These are phyloP conservation scores for Nephrotoma guestfalica DNA, from an alignment of 2,888 invertebrate species.

Conservation along the genomic window DNA sequence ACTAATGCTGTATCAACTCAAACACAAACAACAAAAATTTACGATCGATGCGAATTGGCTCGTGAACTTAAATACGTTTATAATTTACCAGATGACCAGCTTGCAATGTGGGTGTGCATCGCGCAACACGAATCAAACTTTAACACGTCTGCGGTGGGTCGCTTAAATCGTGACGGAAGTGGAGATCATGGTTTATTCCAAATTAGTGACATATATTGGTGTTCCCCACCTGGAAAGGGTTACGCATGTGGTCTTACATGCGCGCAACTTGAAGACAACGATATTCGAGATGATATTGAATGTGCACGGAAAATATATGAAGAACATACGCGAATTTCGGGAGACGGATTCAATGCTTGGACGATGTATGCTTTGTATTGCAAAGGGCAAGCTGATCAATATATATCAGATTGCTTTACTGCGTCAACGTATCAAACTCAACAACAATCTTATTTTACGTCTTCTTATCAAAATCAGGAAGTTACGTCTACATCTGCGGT, in stretches of 20 bases:
- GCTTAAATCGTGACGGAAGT: constrained; percentile 37
- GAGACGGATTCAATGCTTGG: constrained; percentile 52
- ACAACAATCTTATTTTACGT: not conserved
- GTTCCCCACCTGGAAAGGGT: constrained; percentile 36
- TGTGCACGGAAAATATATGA: constrained; percentile 51
- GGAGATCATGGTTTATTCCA: constrained; percentile 60
- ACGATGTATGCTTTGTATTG: not conserved
- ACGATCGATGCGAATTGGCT: constrained; percentile 51
- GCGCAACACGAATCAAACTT: constrained; percentile 50
- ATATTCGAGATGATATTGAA: constrained; percentile 52
- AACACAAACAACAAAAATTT: constrained; percentile 22
- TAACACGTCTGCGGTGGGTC: constrained; percentile 44
- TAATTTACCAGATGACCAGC: constrained; percentile 34
- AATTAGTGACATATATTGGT: constrained; percentile 60
- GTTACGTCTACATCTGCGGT: not conserved
- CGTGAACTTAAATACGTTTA: constrained; percentile 39
- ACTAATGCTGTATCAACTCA: constrained; percentile 6
- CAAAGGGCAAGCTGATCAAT: not conserved
- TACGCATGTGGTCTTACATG: constrained; percentile 48
- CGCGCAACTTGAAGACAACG: constrained; percentile 46
- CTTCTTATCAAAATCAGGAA: not conserved
- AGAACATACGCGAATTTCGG: constrained; percentile 51
- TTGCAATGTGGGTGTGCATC: constrained; percentile 50
- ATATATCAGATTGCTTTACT: constrained; percentile 26
- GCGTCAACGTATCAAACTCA: not conserved